Evolutionary conservation across 2,888 invertebrate species (phyloP).

Genomic region (Unio pictorum): DNA sequence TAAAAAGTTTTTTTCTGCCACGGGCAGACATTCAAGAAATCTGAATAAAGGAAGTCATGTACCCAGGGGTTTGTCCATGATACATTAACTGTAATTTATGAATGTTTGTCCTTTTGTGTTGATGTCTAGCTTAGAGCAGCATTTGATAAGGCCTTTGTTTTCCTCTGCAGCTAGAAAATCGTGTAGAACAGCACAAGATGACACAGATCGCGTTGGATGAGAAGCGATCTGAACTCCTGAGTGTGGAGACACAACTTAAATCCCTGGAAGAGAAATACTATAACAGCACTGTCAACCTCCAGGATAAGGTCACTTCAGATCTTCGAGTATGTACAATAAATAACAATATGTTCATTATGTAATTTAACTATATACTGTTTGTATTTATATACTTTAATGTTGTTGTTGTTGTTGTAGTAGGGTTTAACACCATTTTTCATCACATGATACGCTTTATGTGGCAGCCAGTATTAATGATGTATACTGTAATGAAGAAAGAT

Average conservation of each 20-base stretch:
- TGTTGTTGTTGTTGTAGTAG: too few relatives aligned
- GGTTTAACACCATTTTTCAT: too few relatives aligned
- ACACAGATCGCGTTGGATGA: conserved; percentile 65
- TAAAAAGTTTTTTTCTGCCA: too few relatives aligned
- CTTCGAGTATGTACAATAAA: conserved; percentile 53
- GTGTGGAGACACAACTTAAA: conserved; percentile 58
- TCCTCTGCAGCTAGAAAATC: conserved; percentile 59
- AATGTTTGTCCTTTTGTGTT: not conserved
- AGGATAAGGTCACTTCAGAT: conserved; percentile 63
- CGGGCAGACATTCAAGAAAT: too few relatives aligned
- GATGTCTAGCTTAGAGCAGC: not conserved
- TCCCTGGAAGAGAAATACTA: conserved; percentile 67
- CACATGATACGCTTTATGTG: too few relatives aligned
- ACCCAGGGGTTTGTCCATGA: too few relatives aligned
- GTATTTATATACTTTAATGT: too few relatives aligned
- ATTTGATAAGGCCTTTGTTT: not conserved
- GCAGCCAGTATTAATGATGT: too few relatives aligned
- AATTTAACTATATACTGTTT: too few relatives aligned
- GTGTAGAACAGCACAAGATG: conserved; percentile 63
- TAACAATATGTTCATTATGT: not conserved
- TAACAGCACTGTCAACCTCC: conserved; percentile 55
- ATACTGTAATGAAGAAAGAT: too few relatives aligned
- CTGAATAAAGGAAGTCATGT: too few relatives aligned
- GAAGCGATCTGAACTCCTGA: conserved; percentile 62
- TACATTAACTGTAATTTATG: too few relatives aligned